These are phyloP conservation scores for Aradus depressus DNA, from an alignment of 2,888 invertebrate genomes.

Conservation along the genomic window DNA sequence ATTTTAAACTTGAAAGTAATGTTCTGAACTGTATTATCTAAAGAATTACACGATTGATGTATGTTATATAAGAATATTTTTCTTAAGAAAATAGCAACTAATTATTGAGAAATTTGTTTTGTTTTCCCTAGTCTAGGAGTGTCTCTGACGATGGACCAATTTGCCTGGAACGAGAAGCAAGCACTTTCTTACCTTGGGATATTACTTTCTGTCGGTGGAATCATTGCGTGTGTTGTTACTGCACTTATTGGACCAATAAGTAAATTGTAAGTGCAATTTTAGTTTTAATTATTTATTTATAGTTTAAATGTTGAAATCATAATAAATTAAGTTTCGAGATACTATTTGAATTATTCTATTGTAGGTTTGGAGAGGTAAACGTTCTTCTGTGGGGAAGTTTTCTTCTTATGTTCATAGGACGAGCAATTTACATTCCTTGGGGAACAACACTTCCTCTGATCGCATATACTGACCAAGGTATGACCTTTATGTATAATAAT, in stretches of 20 bases:
- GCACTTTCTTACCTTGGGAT: conserved; percentile 72
- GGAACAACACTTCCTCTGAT: conserved; percentile 55
- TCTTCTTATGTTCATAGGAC: conserved; percentile 62
- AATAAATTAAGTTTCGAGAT: neutral
- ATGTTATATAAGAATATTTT: no score
- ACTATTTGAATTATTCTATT: conserved; percentile 3
- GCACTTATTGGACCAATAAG: conserved; percentile 58
- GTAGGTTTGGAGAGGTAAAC: conserved; percentile 56
- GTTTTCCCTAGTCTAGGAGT: conserved; percentile 52
- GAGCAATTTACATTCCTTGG: conserved; percentile 66
- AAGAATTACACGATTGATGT: no score
- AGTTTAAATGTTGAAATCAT: neutral
- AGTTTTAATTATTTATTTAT: conserved; percentile 1
- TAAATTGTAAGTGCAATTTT: conserved; percentile 38
- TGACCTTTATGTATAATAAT: no score
- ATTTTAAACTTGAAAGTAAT: neutral
- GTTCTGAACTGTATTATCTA: neutral
- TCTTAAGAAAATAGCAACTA: no score
- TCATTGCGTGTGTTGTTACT: conserved; percentile 65
- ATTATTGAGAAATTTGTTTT: no score
- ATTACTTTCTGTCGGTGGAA: conserved; percentile 66
- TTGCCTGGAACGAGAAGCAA: conserved; percentile 68
- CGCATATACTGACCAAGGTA: conserved; percentile 34
- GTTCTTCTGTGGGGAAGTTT: conserved; percentile 78
- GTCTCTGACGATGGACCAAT: conserved; percentile 78